Conservation (phyloP, 2,113 vertebrate genomes). For the Pterocles orientalis region DNA sequence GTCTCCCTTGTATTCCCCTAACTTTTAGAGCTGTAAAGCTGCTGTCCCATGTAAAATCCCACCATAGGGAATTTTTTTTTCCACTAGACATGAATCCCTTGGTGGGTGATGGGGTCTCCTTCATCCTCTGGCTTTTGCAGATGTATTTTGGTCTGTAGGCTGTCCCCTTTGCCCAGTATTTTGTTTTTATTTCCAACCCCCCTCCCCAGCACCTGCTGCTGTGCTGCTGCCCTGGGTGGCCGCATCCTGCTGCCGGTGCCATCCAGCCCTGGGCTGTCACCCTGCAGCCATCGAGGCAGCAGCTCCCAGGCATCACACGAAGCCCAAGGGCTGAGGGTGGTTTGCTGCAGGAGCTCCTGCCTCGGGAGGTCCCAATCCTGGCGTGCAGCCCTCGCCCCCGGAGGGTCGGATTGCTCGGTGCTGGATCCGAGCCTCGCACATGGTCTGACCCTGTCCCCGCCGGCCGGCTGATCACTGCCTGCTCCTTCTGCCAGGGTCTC, state of each 20-base stretch:
- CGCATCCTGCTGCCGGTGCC: background rate
- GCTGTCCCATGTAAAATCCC: background rate
- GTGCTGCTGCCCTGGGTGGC: background rate
- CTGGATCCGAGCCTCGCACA: background rate
- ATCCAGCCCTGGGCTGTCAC: background rate
- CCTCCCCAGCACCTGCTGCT: background rate
- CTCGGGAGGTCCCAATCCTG: background rate
- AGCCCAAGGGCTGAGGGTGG: background rate
- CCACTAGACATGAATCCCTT: background rate
- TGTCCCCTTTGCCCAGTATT: background rate
- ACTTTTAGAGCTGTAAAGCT: background rate
- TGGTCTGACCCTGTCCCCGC: background rate
- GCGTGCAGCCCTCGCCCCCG: accelerated
- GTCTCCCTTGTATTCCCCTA: background rate
- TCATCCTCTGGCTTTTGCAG: background rate
- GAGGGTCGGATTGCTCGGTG: accelerated
- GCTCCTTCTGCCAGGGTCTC: background rate
- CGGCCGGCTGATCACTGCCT: background rate
- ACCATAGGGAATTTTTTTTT: accelerated
- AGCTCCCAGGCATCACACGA: background rate
- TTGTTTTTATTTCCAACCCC: background rate
- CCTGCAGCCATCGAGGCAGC: background rate
- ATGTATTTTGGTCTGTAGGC: background rate
- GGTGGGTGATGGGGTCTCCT: background rate
- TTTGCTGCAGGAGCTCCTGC: background rate